Evolutionary conservation across 1,140 invertebrate genomes (phyloP), one percentile per base, ranked within the genome.

Genomic region (Caenorhabditis tropicalis): DNA sequence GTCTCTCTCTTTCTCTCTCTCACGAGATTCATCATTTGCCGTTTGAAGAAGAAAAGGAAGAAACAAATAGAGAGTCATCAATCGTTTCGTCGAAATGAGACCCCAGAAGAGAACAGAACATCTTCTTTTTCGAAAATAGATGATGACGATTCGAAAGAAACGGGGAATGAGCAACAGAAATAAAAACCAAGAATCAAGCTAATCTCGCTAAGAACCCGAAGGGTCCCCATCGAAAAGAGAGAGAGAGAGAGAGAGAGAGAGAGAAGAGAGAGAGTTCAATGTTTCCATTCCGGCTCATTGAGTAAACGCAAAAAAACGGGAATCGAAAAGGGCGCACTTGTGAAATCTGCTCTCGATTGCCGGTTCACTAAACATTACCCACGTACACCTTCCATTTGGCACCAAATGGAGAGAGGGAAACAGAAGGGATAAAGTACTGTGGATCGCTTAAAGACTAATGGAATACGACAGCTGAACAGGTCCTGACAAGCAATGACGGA

Each of bases 301-400:
- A 74, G 65, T n/a, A 74, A 29, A 74, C 33, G 65, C 39, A 21
- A 65, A 36, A 51, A 27, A n/a, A 9, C 9, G 36, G n/a, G 65
- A 39, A 74, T 74, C 65, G 65, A 74, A 58, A 65, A 74, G 65
- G 65, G 65, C 65, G 65, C 65, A 56, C 48, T 65, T 65, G 58
- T 43, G 39, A 6, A 12, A 74, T 43, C 43, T 74, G 36, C 43
- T 33, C 36, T 74, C 33, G 65, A 43, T 74, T 74, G 65, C 33
- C 65, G 65, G 65, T 74, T 74, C 65, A 74, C 65, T 74, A 74
- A 74, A 74, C 65, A 74, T 74, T 74, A 43, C 65, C 65, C 65
- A 74, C 33, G 65, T 43, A 74, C 65, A 74, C 65, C 65, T 74
- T 43, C 65, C 65, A 74, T n/a, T 74, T 74, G n/a, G n/a, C n/a